phyloP scores from a whole-genome alignment of 2,797 vertebrate species.

The Graptemys geographica region DNA sequence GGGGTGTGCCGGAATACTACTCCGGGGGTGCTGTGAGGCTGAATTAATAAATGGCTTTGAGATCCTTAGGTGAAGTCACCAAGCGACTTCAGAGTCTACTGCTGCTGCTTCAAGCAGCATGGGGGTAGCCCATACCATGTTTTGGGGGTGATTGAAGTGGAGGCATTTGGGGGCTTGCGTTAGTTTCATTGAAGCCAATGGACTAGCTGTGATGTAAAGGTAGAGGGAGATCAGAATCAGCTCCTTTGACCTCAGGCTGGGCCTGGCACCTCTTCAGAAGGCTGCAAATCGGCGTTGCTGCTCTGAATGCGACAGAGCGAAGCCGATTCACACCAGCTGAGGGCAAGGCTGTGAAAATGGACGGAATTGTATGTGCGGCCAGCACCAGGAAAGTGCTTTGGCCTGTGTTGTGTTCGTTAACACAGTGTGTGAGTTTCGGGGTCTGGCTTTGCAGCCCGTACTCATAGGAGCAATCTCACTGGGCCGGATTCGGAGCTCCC shows the following conservation, averaged over 20 bases:
- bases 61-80: neutral
- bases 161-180: neutral
- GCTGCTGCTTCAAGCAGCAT: neutral
- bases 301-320: neutral
- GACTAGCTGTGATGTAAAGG: neutral
- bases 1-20: too few species aligned
- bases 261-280: neutral
- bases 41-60: neutral
- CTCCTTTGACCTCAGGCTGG: neutral
- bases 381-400: neutral
- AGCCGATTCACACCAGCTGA: neutral
- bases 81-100: neutral
- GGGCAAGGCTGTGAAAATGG: neutral
- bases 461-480: neutral
- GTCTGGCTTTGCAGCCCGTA: neutral
- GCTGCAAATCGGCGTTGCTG: neutral
- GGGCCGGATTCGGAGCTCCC: neutral
- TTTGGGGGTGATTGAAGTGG: neutral
- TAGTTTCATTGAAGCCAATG: neutral
- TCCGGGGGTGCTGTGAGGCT: neutral
- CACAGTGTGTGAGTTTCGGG: fast-evolving
- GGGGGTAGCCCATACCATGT: neutral
- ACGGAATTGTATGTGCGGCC: neutral
- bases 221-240: neutral
- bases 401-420: neutral